Evolutionary conservation across 2,888 invertebrate species (phyloP), one percentile per base, ranked within the genome.

Genomic region (Cremastinae sp.): DNA sequence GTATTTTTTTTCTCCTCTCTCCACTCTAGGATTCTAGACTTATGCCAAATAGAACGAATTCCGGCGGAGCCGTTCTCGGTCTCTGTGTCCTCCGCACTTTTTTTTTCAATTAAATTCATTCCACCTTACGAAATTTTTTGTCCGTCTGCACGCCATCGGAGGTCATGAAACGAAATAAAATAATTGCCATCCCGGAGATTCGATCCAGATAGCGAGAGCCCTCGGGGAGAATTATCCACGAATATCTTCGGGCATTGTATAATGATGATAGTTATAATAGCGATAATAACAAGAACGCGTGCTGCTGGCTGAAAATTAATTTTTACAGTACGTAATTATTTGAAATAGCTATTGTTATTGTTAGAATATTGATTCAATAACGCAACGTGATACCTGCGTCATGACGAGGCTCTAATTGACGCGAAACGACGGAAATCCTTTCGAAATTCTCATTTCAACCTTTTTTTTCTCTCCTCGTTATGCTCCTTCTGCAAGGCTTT

Each of bases 51-150:
- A 28, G 28, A 28, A 28, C 28, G 28, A 28, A 28, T 28, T 28
- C 28, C 28, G 5, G 28, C 28, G 5, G 5, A 28, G 28, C 5
- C 28, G 2, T 5, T 28, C 28, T 28, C 28, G 2, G 2, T 28
- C 28, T 28, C 28, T 28, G 2, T 28, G 2, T 28, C 5, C 5
- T 28, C 43, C 47, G 16, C 16, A n/a, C 20, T 35, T 73, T 76
- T 73, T 73, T 70, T 65, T 59, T 49, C 43, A 51, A 68, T 64
- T 49, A 39, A 59, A 47, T 65, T 58, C 58, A 59, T 43, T 65
- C 22, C 56, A 61, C 66, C 62, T 62, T 75, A 72, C 43, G 43
- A 56, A 75, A 71, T 43, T 56, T 70, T 75, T 71, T 73, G 20
- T 28, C 28, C 49, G 47, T 72, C 55, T 64, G 51, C 72, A 72